Conservation (phyloP, 23 tunicate species). For the Trididemnum nubilum region DNA sequence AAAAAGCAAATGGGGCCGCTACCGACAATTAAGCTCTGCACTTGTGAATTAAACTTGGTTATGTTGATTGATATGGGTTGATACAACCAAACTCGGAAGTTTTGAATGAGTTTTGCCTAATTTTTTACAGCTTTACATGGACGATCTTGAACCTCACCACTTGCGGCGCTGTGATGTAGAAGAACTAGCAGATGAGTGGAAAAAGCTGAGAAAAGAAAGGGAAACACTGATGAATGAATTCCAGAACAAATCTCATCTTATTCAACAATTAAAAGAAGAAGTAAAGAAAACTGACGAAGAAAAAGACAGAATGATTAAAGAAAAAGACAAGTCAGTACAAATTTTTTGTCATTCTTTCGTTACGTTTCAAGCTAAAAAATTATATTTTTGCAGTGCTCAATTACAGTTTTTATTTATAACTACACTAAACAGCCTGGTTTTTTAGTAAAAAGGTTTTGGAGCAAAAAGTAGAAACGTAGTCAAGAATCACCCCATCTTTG, state of each 20-base stretch:
- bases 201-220: slow-evolving; percentile 45
- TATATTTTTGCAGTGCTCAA: no score
- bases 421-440: no score
- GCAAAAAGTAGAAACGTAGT: no score
- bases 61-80: no score
- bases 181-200: slow-evolving; percentile 55
- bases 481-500: no score
- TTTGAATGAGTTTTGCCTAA: no score
- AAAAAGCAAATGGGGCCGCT: no score
- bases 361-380: background rate
- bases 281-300: slow-evolving; percentile 50
- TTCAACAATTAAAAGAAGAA: slow-evolving; percentile 57
- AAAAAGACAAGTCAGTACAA: slow-evolving; percentile 67
- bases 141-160: background rate
- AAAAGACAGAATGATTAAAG: slow-evolving; percentile 67
- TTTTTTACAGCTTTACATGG: slow-evolving; percentile 11
- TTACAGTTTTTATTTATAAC: no score
- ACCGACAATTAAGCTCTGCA: no score
- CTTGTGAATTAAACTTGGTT: no score
- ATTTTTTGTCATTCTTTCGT: background rate
- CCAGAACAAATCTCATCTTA: background rate
- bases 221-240: slow-evolving; percentile 21
- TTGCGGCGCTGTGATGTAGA: slow-evolving; percentile 14
- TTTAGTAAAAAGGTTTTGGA: no score
- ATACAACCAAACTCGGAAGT: no score